phyloP scores from a whole-genome alignment of 2,888 invertebrate species.

The Drosophila nigritarsus region DNA sequence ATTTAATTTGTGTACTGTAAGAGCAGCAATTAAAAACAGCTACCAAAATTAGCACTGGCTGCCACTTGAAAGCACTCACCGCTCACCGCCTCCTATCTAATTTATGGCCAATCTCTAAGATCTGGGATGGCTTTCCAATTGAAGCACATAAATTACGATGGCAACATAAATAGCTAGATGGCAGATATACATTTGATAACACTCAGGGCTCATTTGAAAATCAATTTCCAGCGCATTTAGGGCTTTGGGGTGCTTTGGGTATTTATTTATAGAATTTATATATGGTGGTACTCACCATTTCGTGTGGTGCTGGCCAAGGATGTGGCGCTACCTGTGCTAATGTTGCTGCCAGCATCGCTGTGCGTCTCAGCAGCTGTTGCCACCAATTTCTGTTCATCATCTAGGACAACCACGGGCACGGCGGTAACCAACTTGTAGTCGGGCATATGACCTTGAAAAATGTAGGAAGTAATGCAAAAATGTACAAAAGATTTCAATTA shows the following conservation, averaged over 20 bases:
- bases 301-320: slow-evolving; percentile 73
- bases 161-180: slow-evolving; percentile 7
- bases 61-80: slow-evolving; percentile 37
- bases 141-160: slow-evolving; percentile 22
- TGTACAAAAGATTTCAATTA: not conserved
- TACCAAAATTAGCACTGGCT: slow-evolving; percentile 19
- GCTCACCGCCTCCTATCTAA: slow-evolving; percentile 30
- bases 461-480: not conserved
- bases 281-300: slow-evolving; percentile 63
- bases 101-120: slow-evolving; percentile 45
- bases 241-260: slow-evolving; percentile 26
- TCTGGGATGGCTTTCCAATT: slow-evolving; percentile 10
- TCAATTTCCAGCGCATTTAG: slow-evolving; percentile 61
- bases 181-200: slow-evolving; percentile 24
- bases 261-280: slow-evolving; percentile 31
- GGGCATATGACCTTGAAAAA: slow-evolving; percentile 82
- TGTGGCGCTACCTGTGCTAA: slow-evolving; percentile 47
- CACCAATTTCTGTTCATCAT: slow-evolving; percentile 86
- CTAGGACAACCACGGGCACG: slow-evolving; percentile 91
- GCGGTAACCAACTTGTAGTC: slow-evolving; percentile 92
- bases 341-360: slow-evolving; percentile 41
- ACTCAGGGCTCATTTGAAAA: slow-evolving; percentile 54
- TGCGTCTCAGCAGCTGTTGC: slow-evolving; percentile 30
- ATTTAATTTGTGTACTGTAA: slow-evolving; percentile 2
- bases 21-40: slow-evolving; percentile 44